Conservation (phyloP, 2,888 invertebrate genomes). For the Caenorhabditis auriculariae region DNA sequence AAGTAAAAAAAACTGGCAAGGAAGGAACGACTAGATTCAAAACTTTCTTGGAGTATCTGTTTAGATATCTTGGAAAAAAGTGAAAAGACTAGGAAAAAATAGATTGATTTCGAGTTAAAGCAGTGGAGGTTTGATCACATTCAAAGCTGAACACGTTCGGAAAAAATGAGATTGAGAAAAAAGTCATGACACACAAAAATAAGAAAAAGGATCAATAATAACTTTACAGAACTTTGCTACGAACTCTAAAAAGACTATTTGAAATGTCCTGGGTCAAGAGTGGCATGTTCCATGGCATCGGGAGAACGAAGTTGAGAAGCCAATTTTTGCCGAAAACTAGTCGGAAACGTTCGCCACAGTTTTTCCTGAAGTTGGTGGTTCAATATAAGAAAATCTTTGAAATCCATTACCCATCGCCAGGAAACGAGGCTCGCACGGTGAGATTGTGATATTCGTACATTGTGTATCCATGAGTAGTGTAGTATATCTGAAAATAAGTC, state of each 20-base stretch:
- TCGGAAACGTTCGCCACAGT: conserved; percentile 51
- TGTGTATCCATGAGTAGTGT: conserved; percentile 59
- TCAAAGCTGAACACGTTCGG: too few relatives aligned
- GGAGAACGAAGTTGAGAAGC: conserved; percentile 58
- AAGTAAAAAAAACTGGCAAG: too few relatives aligned
- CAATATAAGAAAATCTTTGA: neutral
- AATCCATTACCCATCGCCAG: conserved; percentile 49
- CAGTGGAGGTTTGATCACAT: too few relatives aligned
- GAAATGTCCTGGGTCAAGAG: conserved; percentile 45
- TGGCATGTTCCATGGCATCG: conserved; percentile 40
- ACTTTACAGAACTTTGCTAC: conserved; percentile 38
- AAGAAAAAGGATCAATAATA: too few relatives aligned
- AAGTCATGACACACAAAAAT: too few relatives aligned
- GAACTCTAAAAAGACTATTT: conserved; percentile 43
- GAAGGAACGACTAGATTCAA: too few relatives aligned
- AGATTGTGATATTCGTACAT: conserved; percentile 59
- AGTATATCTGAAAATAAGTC: conserved; percentile 50
- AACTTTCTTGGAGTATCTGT: too few relatives aligned
- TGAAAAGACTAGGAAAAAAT: too few relatives aligned
- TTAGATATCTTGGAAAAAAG: too few relatives aligned
- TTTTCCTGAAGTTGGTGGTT: conserved; percentile 18
- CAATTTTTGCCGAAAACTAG: conserved; percentile 59
- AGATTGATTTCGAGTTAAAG: too few relatives aligned
- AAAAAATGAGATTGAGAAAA: too few relatives aligned
- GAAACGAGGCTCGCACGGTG: conserved; percentile 48